Conservation (phyloP, 1,140 invertebrate species). For the Chelonus insularis region DNA sequence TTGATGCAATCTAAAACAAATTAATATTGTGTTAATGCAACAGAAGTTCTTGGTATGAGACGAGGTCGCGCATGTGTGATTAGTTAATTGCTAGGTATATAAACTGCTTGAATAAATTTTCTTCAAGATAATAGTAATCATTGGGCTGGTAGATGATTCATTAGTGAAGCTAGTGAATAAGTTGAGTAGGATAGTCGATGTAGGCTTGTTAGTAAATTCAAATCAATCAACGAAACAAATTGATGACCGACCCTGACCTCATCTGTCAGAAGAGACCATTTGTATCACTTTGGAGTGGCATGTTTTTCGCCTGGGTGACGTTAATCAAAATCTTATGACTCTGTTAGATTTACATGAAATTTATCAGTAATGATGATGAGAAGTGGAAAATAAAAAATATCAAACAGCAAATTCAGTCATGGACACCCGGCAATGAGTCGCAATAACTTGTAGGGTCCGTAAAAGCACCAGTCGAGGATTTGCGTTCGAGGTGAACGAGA, state of each 20-base stretch:
- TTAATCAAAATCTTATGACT: no score
- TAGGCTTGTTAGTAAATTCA: neutral
- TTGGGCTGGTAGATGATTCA: slow-evolving; percentile 2
- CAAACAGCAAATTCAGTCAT: slow-evolving; percentile 26
- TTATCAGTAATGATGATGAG: neutral
- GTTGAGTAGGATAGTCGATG: neutral
- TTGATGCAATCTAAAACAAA: slow-evolving; percentile 38
- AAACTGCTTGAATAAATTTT: slow-evolving; percentile 13
- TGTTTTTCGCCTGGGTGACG: no score
- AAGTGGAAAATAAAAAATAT: slow-evolving; percentile 13
- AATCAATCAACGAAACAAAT: neutral
- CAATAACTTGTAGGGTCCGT: slow-evolving; percentile 21
- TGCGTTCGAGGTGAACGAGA: slow-evolving; percentile 35
- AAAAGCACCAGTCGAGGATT: slow-evolving; percentile 30
- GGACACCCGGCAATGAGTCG: slow-evolving; percentile 30
- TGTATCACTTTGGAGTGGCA: no score
- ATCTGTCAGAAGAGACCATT: neutral
- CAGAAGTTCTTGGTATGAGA: neutral
- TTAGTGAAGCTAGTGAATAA: neutral
- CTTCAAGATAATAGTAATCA: slow-evolving; percentile 5
- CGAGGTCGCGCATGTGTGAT: slow-evolving; percentile 9
- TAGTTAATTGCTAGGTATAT: slow-evolving; percentile 11
- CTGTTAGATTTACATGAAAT: neutral
- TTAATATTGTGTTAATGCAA: neutral
- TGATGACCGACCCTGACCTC: slow-evolving; percentile 2